phyloP scores from a whole-genome alignment of 2,797 vertebrate genomes.

The Kryptolebias ocellatus region DNA sequence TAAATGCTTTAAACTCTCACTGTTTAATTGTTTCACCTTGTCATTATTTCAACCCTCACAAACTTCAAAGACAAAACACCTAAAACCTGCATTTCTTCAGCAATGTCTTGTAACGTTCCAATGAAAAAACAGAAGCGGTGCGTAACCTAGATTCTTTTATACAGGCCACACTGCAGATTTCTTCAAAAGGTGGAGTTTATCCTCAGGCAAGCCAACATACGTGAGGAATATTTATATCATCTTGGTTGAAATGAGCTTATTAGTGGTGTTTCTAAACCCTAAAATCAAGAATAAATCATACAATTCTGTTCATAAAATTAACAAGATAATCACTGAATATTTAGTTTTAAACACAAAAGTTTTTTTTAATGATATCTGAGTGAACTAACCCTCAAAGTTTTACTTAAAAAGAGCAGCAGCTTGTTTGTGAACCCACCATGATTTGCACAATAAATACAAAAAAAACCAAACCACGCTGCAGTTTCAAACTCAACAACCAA shows the following conservation, averaged over 20 bases:
- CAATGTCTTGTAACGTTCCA: not conserved
- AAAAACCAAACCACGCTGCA: not conserved
- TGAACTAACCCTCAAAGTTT: conserved; percentile 3
- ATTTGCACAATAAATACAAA: conserved; percentile 31
- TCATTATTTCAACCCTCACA: too few species aligned
- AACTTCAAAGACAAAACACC: too few species aligned
- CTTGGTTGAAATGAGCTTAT: not conserved
- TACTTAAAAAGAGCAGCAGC: conserved; percentile 10
- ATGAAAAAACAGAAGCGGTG: not conserved
- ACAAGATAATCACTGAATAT: not conserved
- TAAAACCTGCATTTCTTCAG: too few species aligned
- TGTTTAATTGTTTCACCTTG: not conserved
- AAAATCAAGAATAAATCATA: not conserved
- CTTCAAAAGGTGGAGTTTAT: not conserved
- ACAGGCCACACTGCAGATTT: not conserved
- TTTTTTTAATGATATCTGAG: conserved; percentile 5
- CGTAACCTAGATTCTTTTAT: not conserved
- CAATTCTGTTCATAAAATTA: not conserved
- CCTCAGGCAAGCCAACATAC: not conserved
- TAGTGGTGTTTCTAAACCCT: not conserved
- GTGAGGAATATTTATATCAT: not conserved
- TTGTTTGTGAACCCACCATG: conserved; percentile 11
- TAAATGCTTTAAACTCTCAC: not conserved
- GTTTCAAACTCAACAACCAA: conserved; percentile 10
- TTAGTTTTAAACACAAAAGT: not conserved